Evolutionary conservation across 2,797 vertebrate genomes (phyloP), one percentile per base, ranked within the genome.

Genomic region (Lagorchestes hirsutus): DNA sequence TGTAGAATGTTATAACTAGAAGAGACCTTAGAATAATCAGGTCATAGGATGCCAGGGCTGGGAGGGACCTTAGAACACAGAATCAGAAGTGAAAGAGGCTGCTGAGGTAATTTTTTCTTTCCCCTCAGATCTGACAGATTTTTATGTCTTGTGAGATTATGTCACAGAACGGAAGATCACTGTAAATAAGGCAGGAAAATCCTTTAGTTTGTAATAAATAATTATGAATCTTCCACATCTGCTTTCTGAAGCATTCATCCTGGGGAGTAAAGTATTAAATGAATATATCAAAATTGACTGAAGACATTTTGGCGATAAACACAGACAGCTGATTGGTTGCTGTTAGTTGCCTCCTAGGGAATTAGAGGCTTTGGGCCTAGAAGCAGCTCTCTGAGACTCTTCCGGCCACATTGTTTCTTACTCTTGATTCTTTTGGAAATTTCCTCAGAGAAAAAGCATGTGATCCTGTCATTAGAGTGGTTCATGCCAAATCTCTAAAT

Each of bases 401-500:
- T 2, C 58, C 22, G 82, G 62, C 93, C 56, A 90, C 91, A 91
- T 11, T 28, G 11, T 12, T 82, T 82, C 96, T 97, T 92, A 82
- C 92, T 29, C 91, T 96, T 90, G 54, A 91, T 58, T 93, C 52
- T 87, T 87, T 92, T 82, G 52, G 92, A 31, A 14, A 28, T 97
- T 97, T 97, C 95, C 95, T 96, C 90, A 46, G 96, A 96, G 96
- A 96, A 94, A 96, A 97, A 52, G 90, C 95, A 95, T 46, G 94
- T 97, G 98, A 96, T 93, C 96, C 13, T 93, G 96, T 96, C 98
- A 97, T 93, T 58, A 59, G 34, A 94, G 96, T 95, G 97, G 95
- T 91, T 95, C 94, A 95, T 95, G 96, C 91, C 96, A 97, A 92
- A 93, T 96, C 97, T 96, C 97, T 96, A 96, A 97, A 93, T 98